These are phyloP conservation scores for Rhagoletis pomonella DNA, from an alignment of 1,140 invertebrate genomes.

Conservation along the genomic window DNA sequence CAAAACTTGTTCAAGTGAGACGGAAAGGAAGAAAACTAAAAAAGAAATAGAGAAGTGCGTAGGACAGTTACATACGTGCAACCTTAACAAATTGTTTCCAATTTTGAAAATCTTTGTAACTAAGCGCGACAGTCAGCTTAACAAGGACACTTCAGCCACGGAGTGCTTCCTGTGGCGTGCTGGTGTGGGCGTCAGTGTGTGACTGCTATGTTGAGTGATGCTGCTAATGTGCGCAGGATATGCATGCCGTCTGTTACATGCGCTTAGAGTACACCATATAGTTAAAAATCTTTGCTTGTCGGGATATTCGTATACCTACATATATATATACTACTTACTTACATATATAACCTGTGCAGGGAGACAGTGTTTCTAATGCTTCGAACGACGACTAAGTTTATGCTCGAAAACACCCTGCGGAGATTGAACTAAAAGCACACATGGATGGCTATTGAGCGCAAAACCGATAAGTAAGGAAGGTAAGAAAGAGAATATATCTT, in stretches of 20 bases:
- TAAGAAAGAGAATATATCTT: too few species aligned
- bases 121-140: conserved; percentile 31
- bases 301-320: background rate
- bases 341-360: too few species aligned
- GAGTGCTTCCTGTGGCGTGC: background rate
- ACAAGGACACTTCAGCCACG: background rate
- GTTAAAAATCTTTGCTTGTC: background rate
- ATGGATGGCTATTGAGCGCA: too few species aligned
- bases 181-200: background rate
- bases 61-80: background rate
- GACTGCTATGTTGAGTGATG: background rate
- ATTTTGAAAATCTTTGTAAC: conserved; percentile 25
- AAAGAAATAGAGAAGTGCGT: background rate
- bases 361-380: too few species aligned
- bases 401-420: too few species aligned
- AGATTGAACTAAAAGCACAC: too few species aligned
- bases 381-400: too few species aligned
- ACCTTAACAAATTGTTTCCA: conserved; percentile 32
- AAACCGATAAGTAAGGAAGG: too few species aligned
- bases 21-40: background rate
- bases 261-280: background rate
- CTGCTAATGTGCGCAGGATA: background rate
- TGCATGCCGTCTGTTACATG: background rate
- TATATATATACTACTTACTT: too few species aligned
- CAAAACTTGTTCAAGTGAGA: background rate